phyloP scores from a whole-genome alignment of 1,140 invertebrate genomes.

The Cylas formicarius region DNA sequence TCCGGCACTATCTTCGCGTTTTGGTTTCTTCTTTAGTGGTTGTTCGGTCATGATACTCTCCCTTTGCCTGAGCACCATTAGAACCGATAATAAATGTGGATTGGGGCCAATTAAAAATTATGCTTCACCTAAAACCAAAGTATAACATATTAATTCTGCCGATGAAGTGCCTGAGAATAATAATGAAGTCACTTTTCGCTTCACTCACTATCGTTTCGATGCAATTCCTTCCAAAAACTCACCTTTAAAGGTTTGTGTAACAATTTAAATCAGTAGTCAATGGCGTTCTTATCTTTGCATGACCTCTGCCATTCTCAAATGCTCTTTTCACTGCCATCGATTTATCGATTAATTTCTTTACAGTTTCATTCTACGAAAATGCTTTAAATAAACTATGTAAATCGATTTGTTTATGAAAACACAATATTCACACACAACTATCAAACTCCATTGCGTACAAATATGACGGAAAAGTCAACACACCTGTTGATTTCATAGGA shows the following conservation, averaged over 20 bases:
- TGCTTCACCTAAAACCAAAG: conserved; percentile 4
- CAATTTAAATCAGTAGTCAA: conserved; percentile 30
- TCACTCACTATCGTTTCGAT: not conserved
- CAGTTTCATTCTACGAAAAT: not conserved
- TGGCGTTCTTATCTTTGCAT: conserved; percentile 5
- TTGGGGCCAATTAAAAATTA: not conserved
- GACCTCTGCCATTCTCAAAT: not conserved
- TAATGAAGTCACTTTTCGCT: not conserved
- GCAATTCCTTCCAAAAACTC: not conserved
- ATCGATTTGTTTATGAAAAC: conserved; percentile 30
- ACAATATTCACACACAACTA: conserved; percentile 31
- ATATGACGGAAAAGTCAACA: conserved; percentile 30
- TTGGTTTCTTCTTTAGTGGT: conserved; percentile 67
- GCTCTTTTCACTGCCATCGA: not conserved
- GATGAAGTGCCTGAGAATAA: not conserved
- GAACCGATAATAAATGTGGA: conserved; percentile 18
- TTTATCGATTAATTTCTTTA: not conserved
- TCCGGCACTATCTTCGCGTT: conserved; percentile 51
- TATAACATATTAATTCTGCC: conserved; percentile 3
- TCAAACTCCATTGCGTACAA: conserved; percentile 39
- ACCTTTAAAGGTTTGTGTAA: conserved; percentile 25
- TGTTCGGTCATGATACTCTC: conserved; percentile 54
- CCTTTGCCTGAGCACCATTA: conserved; percentile 40
- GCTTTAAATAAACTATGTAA: conserved; percentile 6
- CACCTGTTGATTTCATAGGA: conserved; percentile 24